Base-by-base conservation (phyloP, 1,140 invertebrate species). In the Pogonus chalceus region DNA sequence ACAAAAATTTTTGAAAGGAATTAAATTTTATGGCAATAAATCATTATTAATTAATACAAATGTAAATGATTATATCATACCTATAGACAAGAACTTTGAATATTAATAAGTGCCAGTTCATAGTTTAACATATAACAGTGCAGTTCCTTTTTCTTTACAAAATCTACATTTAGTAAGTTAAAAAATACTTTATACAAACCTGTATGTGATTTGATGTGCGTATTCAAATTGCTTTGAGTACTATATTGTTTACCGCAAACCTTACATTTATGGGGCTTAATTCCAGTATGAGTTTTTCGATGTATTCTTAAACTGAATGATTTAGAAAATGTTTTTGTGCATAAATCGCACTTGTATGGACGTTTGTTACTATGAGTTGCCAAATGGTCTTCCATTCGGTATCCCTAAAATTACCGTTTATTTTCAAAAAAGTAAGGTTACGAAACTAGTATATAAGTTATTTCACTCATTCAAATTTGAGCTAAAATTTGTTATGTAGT, bases 201-300 rank as follows among this genome's bases (percentile, higher is more conserved):
- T 2, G 73, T 76, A 57, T 77, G 75, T 12, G 71, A 68, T 39
- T 72, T 67, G 60, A 73, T 67, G 47, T 77, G 76, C 14, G 72
- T 70, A 23, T 72, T 74, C 52, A 78, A 54, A 14, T 74, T 69
- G 52, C 69, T 84, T 14, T 77, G 78, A 55, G 85, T 79, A 1
- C 81, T 84, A 60, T 84, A 85, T 52, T 78, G 63, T n/a, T 78
- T 68, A 18, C 60, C 63, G 46, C 76, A 77, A 2, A 73, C 56
- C 1, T 62, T 65, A 57, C 76, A 76, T 24, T 65, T 66, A 31
- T 74, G 78, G 18, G 73, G 75, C 2, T 67, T 58, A 23, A 72
- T 70, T 1, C 75, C 75, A 0, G 75, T 76, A 54, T 78, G 76
- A 60, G 82, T 73, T 59, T 79, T 79, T 65, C 76, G 71, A 63